Percentiles rank a stretch among this genome's conserved stretches.
These are phyloP conservation scores for Ellobius talpinus DNA, from an alignment of 2,113 vertebrate species.

Conservation along the genomic window DNA sequence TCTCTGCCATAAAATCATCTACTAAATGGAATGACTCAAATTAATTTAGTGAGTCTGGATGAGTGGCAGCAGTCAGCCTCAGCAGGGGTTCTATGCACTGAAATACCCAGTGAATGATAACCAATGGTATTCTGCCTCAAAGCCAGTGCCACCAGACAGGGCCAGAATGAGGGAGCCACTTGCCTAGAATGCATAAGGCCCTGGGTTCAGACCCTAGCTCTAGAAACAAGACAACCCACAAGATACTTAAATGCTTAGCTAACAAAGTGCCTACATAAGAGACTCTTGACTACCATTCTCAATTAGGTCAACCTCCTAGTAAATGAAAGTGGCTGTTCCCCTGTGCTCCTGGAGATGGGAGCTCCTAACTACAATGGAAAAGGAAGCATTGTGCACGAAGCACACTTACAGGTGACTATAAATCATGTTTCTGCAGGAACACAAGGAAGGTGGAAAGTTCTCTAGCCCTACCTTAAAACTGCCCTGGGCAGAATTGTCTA, in stretches of 20 bases:
- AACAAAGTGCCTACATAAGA: not conserved
- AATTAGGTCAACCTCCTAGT: not conserved
- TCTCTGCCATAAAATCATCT: conserved; percentile 14
- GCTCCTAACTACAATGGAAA: not conserved
- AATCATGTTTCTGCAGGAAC: not conserved
- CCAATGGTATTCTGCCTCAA: not conserved
- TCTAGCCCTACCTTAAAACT: conserved; percentile 17
- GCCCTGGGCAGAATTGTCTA: conserved; percentile 38
- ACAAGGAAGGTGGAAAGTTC: not conserved
- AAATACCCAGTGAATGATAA: not conserved
- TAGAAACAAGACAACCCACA: not conserved
- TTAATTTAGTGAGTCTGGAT: not conserved
- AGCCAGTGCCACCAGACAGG: not conserved
- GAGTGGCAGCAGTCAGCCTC: not conserved
- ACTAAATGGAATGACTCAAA: conserved; percentile 38
- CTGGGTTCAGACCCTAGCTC: not conserved
- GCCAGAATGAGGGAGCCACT: not conserved
- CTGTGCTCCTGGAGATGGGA: not conserved
- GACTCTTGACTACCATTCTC: not conserved
- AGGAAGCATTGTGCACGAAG: not conserved
- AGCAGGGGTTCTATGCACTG: not conserved
- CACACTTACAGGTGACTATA: not conserved
- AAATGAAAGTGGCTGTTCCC: not conserved
- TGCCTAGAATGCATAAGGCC: not conserved
- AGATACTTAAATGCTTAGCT: not conserved